Conservation (phyloP, 2,888 invertebrate species). For the Artemia sinica region DNA sequence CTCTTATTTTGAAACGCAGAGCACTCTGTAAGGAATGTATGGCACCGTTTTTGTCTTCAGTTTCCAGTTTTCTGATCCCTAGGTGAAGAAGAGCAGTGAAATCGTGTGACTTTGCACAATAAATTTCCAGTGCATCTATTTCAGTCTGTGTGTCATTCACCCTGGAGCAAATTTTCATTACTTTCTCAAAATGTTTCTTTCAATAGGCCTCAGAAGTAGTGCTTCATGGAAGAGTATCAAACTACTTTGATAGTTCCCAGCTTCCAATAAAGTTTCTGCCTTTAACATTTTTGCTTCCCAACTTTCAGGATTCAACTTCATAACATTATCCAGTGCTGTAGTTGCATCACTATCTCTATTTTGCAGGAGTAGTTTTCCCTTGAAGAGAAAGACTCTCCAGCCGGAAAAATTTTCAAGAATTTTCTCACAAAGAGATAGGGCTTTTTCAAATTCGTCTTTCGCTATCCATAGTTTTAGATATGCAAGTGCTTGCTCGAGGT, state of each 20-base stretch:
- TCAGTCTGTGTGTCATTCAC: neutral
- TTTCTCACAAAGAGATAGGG: neutral
- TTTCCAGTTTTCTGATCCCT: neutral
- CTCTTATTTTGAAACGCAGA: no score
- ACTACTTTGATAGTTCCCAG: neutral
- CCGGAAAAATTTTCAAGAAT: neutral
- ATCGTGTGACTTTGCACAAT: neutral
- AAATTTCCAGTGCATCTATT: neutral
- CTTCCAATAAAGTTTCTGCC: neutral
- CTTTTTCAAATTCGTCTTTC: slow-evolving; percentile 1
- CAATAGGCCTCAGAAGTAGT: neutral
- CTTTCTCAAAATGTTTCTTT: neutral
- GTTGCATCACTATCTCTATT: no score
- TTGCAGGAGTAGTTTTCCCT: neutral
- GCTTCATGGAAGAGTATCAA: neutral
- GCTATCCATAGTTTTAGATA: neutral
- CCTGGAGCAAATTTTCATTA: neutral
- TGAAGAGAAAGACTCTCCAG: neutral
- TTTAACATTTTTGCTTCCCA: neutral
- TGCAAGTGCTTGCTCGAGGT: neutral
- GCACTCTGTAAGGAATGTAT: no score
- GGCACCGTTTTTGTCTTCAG: neutral
- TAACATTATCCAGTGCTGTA: neutral
- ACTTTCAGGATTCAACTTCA: slow-evolving; percentile 7
- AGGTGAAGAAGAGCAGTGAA: neutral